These are phyloP conservation scores for Ornithorhynchus anatinus DNA, from an alignment of 2,113 vertebrate genomes.

Conservation along the genomic window DNA sequence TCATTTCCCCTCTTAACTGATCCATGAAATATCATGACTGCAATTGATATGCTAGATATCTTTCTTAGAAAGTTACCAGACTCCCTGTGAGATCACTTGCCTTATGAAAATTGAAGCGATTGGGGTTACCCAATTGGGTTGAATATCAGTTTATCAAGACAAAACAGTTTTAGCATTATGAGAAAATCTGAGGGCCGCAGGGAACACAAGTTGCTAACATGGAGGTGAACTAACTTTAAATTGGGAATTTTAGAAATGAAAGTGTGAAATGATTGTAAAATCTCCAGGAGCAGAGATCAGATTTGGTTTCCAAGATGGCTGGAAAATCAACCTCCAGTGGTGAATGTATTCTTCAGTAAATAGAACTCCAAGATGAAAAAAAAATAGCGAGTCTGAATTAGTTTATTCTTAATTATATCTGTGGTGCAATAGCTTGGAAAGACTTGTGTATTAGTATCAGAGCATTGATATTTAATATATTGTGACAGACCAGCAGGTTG, in stretches of 20 bases:
- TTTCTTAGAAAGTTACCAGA: not conserved
- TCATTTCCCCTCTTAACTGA: not conserved
- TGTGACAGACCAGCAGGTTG: slow-evolving; percentile 38
- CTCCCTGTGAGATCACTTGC: not conserved
- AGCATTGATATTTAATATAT: slow-evolving; percentile 54
- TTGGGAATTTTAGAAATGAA: slow-evolving; percentile 17
- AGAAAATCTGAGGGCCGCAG: not conserved
- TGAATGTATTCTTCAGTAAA: slow-evolving; percentile 44
- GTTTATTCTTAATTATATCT: slow-evolving; percentile 63
- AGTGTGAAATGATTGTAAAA: slow-evolving; percentile 28
- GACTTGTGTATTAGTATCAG: slow-evolving; percentile 45
- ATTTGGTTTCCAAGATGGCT: slow-evolving; percentile 21
- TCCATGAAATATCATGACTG: not conserved
- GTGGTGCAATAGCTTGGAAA: slow-evolving; percentile 41
- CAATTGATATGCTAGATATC: slow-evolving; percentile 13
- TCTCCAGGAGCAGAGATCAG: slow-evolving; percentile 14
- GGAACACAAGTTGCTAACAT: slow-evolving; percentile 15
- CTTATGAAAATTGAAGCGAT: slow-evolving; percentile 7
- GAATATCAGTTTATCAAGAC: not conserved
- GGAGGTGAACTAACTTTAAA: slow-evolving; percentile 31
- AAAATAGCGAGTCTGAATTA: slow-evolving; percentile 27
- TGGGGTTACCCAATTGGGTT: not conserved
- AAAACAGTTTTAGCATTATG: not conserved
- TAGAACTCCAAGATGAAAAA: slow-evolving; percentile 16
- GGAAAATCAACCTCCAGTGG: slow-evolving; percentile 22